phyloP scores from a whole-genome alignment of 2,888 invertebrate genomes.

The Brassicogethes aeneus region DNA sequence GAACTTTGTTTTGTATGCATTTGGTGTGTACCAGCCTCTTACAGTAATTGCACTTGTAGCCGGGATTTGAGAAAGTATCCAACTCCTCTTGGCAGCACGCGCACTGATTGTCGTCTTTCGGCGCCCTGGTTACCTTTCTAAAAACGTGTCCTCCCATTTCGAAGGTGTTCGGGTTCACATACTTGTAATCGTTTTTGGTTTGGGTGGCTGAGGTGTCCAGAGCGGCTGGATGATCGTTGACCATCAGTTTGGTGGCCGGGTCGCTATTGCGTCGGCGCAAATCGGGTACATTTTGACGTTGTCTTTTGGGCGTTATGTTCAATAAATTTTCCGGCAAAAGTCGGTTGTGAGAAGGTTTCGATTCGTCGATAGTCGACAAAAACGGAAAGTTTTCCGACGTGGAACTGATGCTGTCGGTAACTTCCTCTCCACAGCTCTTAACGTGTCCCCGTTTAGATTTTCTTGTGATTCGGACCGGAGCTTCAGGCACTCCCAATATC shows the following conservation, averaged over 20 bases:
- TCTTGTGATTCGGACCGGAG: conserved; percentile 29
- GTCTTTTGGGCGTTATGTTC: conserved; percentile 35
- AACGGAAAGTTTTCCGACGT: conserved; percentile 29
- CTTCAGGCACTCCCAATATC: conserved; percentile 36
- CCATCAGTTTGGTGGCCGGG: conserved; percentile 51
- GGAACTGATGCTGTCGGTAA: conserved; percentile 32
- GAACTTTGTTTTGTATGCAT: conserved; percentile 75
- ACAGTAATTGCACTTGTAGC: conserved; percentile 74
- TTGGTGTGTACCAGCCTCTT: conserved; percentile 82
- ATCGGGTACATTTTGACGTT: conserved; percentile 34
- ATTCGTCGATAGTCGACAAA: conserved; percentile 38
- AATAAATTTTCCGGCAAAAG: conserved; percentile 2
- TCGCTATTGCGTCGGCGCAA: conserved; percentile 65
- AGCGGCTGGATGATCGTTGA: conserved; percentile 30
- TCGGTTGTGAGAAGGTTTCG: conserved; percentile 18
- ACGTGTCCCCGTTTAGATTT: conserved; percentile 33
- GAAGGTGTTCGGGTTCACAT: conserved; percentile 50
- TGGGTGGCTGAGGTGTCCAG: conserved; percentile 38
- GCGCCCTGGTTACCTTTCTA: conserved; percentile 66
- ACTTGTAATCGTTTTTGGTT: conserved; percentile 48
- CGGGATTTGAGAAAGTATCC: conserved; percentile 72
- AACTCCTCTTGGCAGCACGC: conserved; percentile 72
- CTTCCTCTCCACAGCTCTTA: conserved; percentile 45
- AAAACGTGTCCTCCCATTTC: conserved; percentile 69
- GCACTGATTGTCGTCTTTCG: conserved; percentile 69